phyloP scores from a whole-genome alignment of 2,797 vertebrate genomes.

The Pitangus sulphuratus region DNA sequence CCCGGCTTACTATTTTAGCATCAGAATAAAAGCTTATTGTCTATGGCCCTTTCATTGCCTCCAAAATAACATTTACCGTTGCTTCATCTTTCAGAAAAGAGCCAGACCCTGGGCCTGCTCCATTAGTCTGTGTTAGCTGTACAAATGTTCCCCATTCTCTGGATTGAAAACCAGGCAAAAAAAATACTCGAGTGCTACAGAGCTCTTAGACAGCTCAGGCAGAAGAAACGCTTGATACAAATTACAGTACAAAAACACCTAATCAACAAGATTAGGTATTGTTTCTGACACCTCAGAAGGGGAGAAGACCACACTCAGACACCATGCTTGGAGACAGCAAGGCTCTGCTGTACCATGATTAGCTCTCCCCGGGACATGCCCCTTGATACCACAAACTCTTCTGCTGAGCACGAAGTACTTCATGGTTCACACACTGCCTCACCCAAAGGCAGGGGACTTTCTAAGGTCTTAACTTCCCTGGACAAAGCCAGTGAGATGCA shows the following conservation, averaged over 20 bases:
- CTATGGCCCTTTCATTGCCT: slow-evolving; percentile 32
- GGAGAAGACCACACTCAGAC: neutral
- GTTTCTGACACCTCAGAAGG: neutral
- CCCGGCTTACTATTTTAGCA: slow-evolving; percentile 16
- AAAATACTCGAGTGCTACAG: neutral
- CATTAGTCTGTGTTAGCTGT: slow-evolving; percentile 7
- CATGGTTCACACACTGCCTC: accelerated
- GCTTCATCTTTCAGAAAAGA: slow-evolving; percentile 33
- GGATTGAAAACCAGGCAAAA: slow-evolving; percentile 20
- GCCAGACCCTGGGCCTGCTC: neutral
- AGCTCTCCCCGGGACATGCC: accelerated
- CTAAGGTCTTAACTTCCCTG: neutral
- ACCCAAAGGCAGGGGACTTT: neutral
- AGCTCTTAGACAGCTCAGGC: neutral
- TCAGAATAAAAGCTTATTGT: slow-evolving; percentile 59
- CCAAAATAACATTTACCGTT: slow-evolving; percentile 38
- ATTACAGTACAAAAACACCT: neutral
- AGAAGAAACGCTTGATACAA: slow-evolving; percentile 13
- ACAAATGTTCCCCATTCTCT: neutral
- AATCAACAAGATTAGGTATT: neutral
- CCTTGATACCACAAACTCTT: neutral
- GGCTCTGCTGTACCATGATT: neutral
- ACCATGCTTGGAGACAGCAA: accelerated
- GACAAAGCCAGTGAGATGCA: neutral
- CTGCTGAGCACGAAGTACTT: neutral